These are phyloP conservation scores for Phlogophora meticulosa DNA, from an alignment of 2,888 invertebrate genomes.

Conservation along the genomic window DNA sequence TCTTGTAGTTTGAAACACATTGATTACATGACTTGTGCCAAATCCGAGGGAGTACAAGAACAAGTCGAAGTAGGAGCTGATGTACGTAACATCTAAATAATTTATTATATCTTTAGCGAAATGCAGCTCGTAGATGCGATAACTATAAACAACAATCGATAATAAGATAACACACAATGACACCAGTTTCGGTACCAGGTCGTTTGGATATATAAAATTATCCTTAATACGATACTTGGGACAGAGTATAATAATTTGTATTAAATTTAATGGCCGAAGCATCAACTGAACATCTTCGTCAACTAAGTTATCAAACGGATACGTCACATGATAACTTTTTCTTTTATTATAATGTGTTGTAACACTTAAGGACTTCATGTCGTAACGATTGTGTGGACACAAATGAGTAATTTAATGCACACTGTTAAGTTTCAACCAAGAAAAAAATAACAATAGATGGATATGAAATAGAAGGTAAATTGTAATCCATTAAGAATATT, in stretches of 20 bases:
- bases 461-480: too few species aligned
- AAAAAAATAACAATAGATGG: too few species aligned
- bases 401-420: too few species aligned
- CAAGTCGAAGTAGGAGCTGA: neutral
- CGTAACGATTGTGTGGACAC: too few species aligned
- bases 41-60: neutral
- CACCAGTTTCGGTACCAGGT: neutral
- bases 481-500: too few species aligned
- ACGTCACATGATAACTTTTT: too few species aligned
- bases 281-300: conserved; percentile 2
- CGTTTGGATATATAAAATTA: conserved; percentile 4
- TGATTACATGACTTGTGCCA: neutral
- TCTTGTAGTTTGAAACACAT: neutral
- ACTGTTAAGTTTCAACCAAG: too few species aligned
- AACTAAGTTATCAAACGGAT: neutral
- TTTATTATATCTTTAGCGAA: too few species aligned
- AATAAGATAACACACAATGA: neutral
- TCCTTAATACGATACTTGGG: conserved; percentile 4
- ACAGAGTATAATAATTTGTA: neutral
- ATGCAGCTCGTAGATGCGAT: neutral
- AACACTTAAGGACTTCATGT: too few species aligned
- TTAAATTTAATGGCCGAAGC: neutral
- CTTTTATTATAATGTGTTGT: too few species aligned
- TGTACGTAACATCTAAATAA: neutral
- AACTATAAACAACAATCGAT: neutral